Conservation (phyloP, 2,888 invertebrate species). For the Hemicrepidius hirtus region DNA sequence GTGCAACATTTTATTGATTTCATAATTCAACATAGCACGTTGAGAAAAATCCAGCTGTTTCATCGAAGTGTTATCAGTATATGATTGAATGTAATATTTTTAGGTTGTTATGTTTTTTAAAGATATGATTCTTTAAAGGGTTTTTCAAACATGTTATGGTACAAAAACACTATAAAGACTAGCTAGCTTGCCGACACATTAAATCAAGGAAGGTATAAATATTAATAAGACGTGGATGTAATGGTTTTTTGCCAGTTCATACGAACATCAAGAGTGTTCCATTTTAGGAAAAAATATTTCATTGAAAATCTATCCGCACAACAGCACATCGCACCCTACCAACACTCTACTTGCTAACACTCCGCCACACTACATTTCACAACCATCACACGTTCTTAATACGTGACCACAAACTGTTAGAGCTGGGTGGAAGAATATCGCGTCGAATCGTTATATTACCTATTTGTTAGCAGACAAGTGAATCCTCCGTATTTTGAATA, state of each 20-base stretch:
- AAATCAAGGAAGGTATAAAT: background rate
- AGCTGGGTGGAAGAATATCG: slow-evolving; percentile 31
- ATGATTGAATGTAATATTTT: too few relatives aligned
- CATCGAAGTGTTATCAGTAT: too few relatives aligned
- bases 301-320: slow-evolving; percentile 44
- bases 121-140: too few relatives aligned
- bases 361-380: slow-evolving; percentile 31
- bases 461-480: slow-evolving; percentile 41
- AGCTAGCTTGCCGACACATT: background rate
- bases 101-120: too few relatives aligned
- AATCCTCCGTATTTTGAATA: slow-evolving; percentile 24
- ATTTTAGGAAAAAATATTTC: slow-evolving; percentile 11
- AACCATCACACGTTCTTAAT: slow-evolving; percentile 36
- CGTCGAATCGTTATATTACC: slow-evolving; percentile 41
- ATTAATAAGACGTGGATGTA: background rate
- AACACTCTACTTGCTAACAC: slow-evolving; percentile 34
- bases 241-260: background rate
- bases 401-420: slow-evolving; percentile 45
- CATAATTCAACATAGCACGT: too few relatives aligned
- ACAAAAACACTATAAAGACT: too few relatives aligned
- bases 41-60: too few relatives aligned
- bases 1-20: too few relatives aligned
- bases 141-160: too few relatives aligned
- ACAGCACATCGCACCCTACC: slow-evolving; percentile 27
- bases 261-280: background rate